Evolutionary conservation across 2,797 vertebrate genomes (phyloP), one percentile per base, ranked within the genome.

Genomic region (Paratrypauchen microcephalus): DNA sequence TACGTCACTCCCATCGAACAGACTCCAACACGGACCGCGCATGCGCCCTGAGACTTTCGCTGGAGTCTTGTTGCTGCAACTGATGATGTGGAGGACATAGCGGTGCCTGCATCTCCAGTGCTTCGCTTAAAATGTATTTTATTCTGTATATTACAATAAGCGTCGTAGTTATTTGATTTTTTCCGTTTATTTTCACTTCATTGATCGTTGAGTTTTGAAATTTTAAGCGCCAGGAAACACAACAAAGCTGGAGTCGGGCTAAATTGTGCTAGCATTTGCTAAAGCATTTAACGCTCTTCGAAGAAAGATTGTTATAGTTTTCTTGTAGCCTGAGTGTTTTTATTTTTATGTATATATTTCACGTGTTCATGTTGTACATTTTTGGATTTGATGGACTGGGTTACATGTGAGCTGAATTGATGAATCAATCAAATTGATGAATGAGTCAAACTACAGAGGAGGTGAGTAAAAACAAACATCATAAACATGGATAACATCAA

Each of bases 401-500:
- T 67, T 76, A 76, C 4, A 45, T 64, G 79, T 86, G 83, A 76
- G 80, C 67, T 86, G 86, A 88, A 80, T 73, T 59, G 73, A 88
- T 82, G 84, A 65, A 75, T 71, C n/a, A n/a, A n/a, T n/a, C n/a
- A 86, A 88, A 80, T 73, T 59, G 73, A 88, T 82, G 84, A 65
- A 75, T 71, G n/a, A 64, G 80, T 83, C 78, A 78, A 79, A 87
- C 81, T 74, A 72, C 88, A 81, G 84, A 73, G 69, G 83, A 89
- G 90, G 91, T 92, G 58, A 90, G 90, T 70, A 0, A 12, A 61
- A 45, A 45, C 15, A 41, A 39, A 1, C 7, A 41, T 15, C 12
- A 45, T 45, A 45, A 69, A 41, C 62, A 47, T 54, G 59, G 64
- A 74, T 68, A 70, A 66, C 70, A 65, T 41, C 69, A 16, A 3